Percentiles rank a stretch among this genome's conserved stretches.
These are phyloP conservation scores for Nezara viridula DNA, from an alignment of 2,888 invertebrate genomes.

Conservation along the genomic window DNA sequence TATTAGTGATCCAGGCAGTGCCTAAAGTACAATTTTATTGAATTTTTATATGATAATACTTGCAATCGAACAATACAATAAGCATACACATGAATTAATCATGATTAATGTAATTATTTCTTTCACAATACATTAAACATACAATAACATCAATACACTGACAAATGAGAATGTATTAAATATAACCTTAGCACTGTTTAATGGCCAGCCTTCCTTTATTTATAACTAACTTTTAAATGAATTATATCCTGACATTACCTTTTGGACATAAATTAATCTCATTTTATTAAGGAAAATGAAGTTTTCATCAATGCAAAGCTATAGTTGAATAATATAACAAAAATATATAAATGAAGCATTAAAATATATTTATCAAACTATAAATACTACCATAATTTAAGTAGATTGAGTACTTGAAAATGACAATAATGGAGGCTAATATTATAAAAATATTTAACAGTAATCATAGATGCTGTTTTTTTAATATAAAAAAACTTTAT, in stretches of 20 bases:
- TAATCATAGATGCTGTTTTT: not conserved
- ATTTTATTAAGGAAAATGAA: not conserved
- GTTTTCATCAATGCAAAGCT: not conserved
- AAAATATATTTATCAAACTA: not conserved
- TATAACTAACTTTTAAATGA: not conserved
- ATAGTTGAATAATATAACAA: not conserved
- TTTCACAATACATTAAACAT: not conserved
- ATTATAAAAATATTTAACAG: not conserved
- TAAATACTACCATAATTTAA: not conserved
- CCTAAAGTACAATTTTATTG: not conserved
- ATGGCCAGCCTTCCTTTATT: not conserved
- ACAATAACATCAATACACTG: slow-evolving; percentile 21
- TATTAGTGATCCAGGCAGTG: slow-evolving; percentile 25
- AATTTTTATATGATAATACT: not conserved
- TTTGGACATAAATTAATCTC: not conserved
- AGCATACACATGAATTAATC: slow-evolving; percentile 18
- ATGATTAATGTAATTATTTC: not conserved
- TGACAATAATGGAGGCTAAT: not conserved
- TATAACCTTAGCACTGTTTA: not conserved
- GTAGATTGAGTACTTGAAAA: not conserved
- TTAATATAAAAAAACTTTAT: not conserved
- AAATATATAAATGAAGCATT: not conserved
- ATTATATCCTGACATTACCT: not conserved
- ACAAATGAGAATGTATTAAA: not conserved
- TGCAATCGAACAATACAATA: slow-evolving; percentile 9